phyloP scores from a whole-genome alignment of 2,113 vertebrate genomes.

The Oryzias celebensis region DNA sequence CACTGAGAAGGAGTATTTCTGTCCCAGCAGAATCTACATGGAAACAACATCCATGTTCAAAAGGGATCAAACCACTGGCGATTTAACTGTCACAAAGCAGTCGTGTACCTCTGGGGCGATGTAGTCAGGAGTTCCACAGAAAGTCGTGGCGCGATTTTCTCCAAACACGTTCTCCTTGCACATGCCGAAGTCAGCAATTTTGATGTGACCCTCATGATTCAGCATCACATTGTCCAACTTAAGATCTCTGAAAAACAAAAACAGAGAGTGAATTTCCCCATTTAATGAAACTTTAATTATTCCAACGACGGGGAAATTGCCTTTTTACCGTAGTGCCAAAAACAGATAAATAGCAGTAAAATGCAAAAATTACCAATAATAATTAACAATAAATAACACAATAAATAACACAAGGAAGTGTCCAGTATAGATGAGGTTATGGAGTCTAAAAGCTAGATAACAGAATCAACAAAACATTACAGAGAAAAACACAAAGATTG shows the following conservation, averaged over 20 bases:
- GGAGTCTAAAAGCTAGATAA: no score
- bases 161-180: constrained; percentile 93
- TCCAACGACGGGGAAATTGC: no score
- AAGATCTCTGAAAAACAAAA: constrained; percentile 83
- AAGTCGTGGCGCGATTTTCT: constrained; percentile 91
- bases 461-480: no score
- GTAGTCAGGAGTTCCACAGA: constrained; percentile 97
- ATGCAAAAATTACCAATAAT: no score
- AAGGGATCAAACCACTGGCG: background rate
- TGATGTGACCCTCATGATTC: constrained; percentile 91
- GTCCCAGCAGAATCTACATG: constrained; percentile 88
- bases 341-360: no score
- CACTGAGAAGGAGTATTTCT: constrained; percentile 93
- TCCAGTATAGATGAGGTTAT: no score
- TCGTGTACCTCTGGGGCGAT: constrained; percentile 84
- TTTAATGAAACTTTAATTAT: background rate
- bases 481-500: no score
- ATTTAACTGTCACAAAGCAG: background rate
- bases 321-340: no score
- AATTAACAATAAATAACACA: no score
- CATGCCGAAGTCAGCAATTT: constrained; percentile 98
- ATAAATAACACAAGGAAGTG: no score
- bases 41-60: background rate
- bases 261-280: constrained; percentile 5
- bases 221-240: constrained; percentile 98